Conservation (phyloP, 1,140 invertebrate genomes). For the Procambarus clarkii region DNA sequence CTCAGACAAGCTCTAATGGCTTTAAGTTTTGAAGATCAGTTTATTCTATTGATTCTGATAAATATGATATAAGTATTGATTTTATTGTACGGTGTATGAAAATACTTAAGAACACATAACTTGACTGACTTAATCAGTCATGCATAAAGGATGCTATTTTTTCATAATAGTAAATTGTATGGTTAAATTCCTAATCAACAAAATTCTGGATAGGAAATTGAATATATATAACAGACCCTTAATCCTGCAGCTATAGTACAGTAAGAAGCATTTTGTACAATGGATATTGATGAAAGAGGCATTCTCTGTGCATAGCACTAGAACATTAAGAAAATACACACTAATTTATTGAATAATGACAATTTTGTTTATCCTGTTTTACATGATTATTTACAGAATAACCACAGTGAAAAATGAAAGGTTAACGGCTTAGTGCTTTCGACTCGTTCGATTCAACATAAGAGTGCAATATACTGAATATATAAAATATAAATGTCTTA, state of each 20-base stretch:
- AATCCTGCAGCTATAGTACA: background rate
- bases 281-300: constrained; percentile 11
- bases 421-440: no score
- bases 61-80: background rate
- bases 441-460: no score
- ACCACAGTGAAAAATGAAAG: no score
- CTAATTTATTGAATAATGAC: background rate
- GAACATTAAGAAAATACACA: background rate
- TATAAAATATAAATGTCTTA: no score
- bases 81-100: constrained; percentile 14
- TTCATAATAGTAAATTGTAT: background rate
- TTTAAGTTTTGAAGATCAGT: background rate
- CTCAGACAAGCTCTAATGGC: background rate
- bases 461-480: no score
- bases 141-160: constrained; percentile 2
- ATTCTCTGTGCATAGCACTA: constrained; percentile 3
- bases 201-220: background rate
- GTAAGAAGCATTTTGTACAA: constrained; percentile 5
- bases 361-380: background rate
- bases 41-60: background rate
- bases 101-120: background rate
- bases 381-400: no score
- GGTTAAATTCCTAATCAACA: background rate
- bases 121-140: background rate
- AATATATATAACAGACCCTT: background rate